Evolutionary conservation across 30 jellyfish, hydroid and myxozoan genomes (phyloP).

Genomic region (Catostylus mosaicus): DNA sequence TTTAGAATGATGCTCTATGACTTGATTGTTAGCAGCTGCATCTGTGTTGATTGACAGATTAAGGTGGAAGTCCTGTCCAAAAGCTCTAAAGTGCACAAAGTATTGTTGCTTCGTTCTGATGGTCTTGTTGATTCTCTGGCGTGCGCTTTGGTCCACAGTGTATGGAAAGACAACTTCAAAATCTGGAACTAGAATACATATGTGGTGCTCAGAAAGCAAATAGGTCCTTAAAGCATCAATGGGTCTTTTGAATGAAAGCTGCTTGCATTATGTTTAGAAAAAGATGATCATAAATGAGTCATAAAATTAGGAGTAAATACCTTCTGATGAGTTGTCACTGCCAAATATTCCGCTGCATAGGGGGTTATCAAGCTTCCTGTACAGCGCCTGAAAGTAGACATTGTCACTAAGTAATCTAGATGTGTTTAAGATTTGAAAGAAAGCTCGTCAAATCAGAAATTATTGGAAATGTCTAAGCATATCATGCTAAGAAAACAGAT

Average conservation of each 20-base stretch:
- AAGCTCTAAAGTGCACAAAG: slow-evolving; percentile 56
- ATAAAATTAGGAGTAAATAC: too few relatives aligned
- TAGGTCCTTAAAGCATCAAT: too few relatives aligned
- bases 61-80: slow-evolving; percentile 71
- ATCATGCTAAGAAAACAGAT: too few relatives aligned
- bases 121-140: background rate
- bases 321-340: slow-evolving; percentile 19
- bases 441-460: too few relatives aligned
- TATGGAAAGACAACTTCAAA: slow-evolving; percentile 45
- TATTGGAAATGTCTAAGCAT: too few relatives aligned
- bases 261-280: too few relatives aligned
- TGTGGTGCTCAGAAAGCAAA: too few relatives aligned
- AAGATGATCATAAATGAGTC: too few relatives aligned
- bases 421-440: too few relatives aligned
- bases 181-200: slow-evolving; percentile 47
- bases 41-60: slow-evolving; percentile 38
- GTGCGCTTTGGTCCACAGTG: slow-evolving; percentile 39
- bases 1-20: slow-evolving; percentile 70
- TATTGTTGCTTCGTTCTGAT: slow-evolving; percentile 1
- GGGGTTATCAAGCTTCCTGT: background rate
- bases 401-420: too few relatives aligned
- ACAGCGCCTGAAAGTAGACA: background rate
- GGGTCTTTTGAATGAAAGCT: too few relatives aligned
- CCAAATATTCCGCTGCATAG: slow-evolving; percentile 1
- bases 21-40: slow-evolving; percentile 52